phyloP scores from a whole-genome alignment of 2,113 vertebrate species.

The human region GRCh38 chr1:121343001-121343500 shows the following conservation, averaged over 20 bases:
- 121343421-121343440: slow-evolving; percentile 27
- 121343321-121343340: slow-evolving; percentile 27
- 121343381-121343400: slow-evolving; percentile 28
- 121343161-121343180: background rate
- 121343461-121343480: background rate
- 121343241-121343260: background rate
- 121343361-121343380: slow-evolving; percentile 44
- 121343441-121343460: background rate
- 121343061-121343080: slow-evolving; percentile 35
- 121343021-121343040: background rate
- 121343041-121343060: slow-evolving; percentile 51
- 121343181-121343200: background rate
- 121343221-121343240: background rate
- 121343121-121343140: slow-evolving; percentile 7
- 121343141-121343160: background rate
- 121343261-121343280: background rate
- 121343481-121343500: background rate
- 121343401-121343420: slow-evolving; percentile 30
- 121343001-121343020: slow-evolving; percentile 48
- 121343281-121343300: slow-evolving; percentile 44
- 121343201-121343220: background rate
- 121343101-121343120: slow-evolving; percentile 42
- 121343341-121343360: slow-evolving; percentile 40
- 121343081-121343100: slow-evolving; percentile 28
- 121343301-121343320: slow-evolving; percentile 63